phyloP scores from a whole-genome alignment of 2,888 invertebrate genomes.

The Watsonalla cultraria region DNA sequence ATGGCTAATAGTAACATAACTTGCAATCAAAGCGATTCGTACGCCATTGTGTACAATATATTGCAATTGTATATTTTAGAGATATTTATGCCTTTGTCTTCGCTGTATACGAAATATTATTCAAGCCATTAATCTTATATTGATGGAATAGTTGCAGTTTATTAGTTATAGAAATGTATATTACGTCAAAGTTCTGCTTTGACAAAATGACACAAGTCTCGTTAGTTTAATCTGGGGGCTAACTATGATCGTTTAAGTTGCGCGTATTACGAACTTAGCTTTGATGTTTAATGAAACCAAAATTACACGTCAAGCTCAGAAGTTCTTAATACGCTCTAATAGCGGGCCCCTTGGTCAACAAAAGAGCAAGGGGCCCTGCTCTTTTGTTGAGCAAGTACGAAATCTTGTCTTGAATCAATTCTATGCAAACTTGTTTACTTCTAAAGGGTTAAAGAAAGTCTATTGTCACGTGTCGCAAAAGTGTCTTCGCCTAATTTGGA shows the following conservation, averaged over 20 bases:
- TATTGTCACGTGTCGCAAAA: slow-evolving; percentile 30
- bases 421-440: neutral
- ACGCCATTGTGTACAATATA: neutral
- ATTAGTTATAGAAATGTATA: neutral
- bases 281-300: too few relatives aligned
- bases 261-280: too few relatives aligned
- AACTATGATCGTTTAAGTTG: too few relatives aligned
- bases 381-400: neutral
- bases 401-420: neutral
- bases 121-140: neutral
- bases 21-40: neutral
- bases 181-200: neutral
- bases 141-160: neutral
- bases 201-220: too few relatives aligned
- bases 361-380: too few relatives aligned
- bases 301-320: too few relatives aligned
- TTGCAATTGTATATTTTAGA: neutral
- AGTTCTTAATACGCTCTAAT: too few relatives aligned
- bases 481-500: slow-evolving; percentile 38
- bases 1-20: slow-evolving; percentile 2
- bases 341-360: too few relatives aligned
- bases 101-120: neutral
- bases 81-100: neutral
- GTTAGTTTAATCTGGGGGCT: too few relatives aligned
- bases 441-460: neutral